These are phyloP conservation scores for Acanthiza pusilla DNA, from an alignment of 2,797 vertebrate genomes.

Conservation along the genomic window DNA sequence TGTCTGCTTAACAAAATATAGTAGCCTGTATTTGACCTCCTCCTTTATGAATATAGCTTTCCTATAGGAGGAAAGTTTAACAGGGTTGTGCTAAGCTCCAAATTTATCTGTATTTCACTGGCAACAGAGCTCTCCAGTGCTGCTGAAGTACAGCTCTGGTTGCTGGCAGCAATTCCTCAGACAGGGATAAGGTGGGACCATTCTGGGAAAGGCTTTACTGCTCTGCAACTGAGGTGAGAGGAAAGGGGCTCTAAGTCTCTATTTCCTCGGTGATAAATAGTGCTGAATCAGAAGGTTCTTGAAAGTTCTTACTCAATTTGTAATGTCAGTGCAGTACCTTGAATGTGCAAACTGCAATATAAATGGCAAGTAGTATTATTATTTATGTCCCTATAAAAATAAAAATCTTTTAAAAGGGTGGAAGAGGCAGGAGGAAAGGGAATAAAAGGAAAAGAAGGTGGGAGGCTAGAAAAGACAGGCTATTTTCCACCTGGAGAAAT, in stretches of 20 bases:
- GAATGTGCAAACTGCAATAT: constrained; percentile 1
- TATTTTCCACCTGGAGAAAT: neutral
- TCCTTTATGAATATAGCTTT: neutral
- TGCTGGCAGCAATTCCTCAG: neutral
- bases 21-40: neutral
- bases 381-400: constrained; percentile 36
- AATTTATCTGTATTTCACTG: constrained; percentile 8
- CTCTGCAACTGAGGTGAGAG: neutral
- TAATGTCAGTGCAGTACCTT: neutral
- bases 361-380: constrained; percentile 14
- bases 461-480: neutral
- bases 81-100: neutral
- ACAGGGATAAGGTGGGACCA: neutral
- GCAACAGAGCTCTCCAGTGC: neutral
- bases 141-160: neutral
- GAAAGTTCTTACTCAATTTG: constrained; percentile 34
- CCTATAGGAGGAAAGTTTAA: neutral
- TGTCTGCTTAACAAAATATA: neutral
- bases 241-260: neutral
- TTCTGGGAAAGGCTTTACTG: constrained; percentile 1
- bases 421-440: neutral
- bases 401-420: neutral
- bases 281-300: constrained; percentile 43
- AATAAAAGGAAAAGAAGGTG: neutral
- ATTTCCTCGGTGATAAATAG: constrained; percentile 8